These are phyloP conservation scores for Ginglymostoma cirratum DNA, from an alignment of 2,113 vertebrate species.

Conservation along the genomic window DNA sequence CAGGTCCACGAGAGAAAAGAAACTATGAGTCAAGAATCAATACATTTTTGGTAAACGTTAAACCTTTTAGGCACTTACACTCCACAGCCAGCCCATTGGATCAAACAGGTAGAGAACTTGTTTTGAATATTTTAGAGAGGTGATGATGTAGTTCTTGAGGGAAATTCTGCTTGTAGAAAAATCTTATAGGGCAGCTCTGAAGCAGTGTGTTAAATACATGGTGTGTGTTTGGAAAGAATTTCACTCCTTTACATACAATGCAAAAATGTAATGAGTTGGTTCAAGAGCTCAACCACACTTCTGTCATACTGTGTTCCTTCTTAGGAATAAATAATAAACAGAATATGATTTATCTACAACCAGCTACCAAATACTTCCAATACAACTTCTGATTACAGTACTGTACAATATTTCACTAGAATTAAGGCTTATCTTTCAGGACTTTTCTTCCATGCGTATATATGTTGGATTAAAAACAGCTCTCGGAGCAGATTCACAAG, in stretches of 20 bases:
- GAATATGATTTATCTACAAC: background rate
- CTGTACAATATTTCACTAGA: background rate
- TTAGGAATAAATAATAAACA: slow-evolving; percentile 18
- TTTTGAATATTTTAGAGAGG: background rate
- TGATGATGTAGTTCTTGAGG: background rate
- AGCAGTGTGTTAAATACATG: background rate
- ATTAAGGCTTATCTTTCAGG: background rate
- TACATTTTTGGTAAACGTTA: background rate
- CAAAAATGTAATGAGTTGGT: background rate
- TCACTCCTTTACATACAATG: background rate
- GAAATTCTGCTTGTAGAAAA: background rate
- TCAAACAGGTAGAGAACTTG: too few species aligned
- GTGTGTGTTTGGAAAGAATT: background rate
- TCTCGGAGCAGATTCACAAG: background rate
- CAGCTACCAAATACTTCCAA: background rate
- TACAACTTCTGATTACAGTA: background rate
- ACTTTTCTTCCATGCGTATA: background rate
- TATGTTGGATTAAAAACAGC: background rate
- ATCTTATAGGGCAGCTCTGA: background rate
- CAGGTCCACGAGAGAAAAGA: background rate
- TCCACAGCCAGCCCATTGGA: background rate
- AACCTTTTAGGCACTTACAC: slow-evolving; percentile 1
- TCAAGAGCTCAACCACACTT: background rate
- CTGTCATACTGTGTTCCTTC: background rate
- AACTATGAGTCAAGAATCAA: background rate